Evolutionary conservation across 2,113 vertebrate genomes (phyloP).

Genomic region (Drymodes brunneopygia): DNA sequence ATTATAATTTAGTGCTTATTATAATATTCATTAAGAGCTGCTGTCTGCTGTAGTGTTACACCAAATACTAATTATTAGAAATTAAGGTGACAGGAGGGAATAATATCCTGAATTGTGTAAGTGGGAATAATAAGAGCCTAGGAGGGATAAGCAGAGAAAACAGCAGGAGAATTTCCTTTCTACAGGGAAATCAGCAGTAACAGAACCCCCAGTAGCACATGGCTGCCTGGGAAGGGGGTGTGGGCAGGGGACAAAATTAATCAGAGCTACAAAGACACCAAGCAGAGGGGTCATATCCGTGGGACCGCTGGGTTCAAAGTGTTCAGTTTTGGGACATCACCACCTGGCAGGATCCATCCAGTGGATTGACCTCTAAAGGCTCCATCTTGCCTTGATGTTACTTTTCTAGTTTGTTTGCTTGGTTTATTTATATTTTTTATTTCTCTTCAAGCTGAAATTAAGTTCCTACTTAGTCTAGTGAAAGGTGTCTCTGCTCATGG

Average conservation of each 20-base stretch:
- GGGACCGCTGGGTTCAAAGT: background rate
- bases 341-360: background rate
- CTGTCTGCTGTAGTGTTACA: background rate
- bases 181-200: background rate
- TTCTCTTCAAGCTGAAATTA: background rate
- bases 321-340: background rate
- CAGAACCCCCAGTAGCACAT: background rate
- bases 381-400: rapidly evolving
- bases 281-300: background rate
- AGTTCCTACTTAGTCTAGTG: background rate
- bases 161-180: background rate
- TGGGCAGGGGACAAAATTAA: background rate
- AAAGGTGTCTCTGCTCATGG: background rate
- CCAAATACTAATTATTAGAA: constrained; percentile 31
- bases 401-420: background rate
- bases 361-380: background rate
- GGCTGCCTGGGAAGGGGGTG: background rate
- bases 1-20: constrained; percentile 17
- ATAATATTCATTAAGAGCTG: constrained; percentile 4
- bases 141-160: background rate
- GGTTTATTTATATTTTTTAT: background rate
- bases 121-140: background rate
- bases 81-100: constrained; percentile 6
- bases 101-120: background rate
- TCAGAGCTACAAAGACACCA: background rate